Evolutionary conservation across 2,113 vertebrate genomes (phyloP), one percentile per base, ranked within the genome.

Genomic region (Scomber japonicus): DNA sequence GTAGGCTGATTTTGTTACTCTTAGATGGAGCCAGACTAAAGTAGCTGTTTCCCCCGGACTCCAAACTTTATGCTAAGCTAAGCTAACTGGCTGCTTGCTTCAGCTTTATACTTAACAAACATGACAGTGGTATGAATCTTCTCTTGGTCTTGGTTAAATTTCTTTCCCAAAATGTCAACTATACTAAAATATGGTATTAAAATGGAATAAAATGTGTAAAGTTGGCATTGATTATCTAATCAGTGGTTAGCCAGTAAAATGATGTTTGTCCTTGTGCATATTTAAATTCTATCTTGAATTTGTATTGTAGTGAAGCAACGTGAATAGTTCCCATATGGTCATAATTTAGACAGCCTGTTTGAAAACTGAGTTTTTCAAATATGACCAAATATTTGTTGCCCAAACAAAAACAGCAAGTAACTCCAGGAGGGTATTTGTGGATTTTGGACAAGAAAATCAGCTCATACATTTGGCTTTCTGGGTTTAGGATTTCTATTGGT

Each of bases 341-440:
- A 11, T 68, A 35, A 62, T 50, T 55, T 30, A 56, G 27, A 67
- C 61, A 71, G 60, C 45, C 30, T 78, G 35, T 40, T 40, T 40
- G 35, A 51, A 51, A 17, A 51, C 17, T 14, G 49, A 51, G 35
- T 61, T 80, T 67, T 86, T 73, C 35, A 71, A 83, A 84, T 70
- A 71, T 85, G 88, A 90, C 88, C 84, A 90, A 88, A 84, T 81
- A 46, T 74, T 40, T 81, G n/a, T 44, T 14, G 49, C 73, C 40
- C 12, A 53, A 71, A 61, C 59, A 51, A 71, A 71, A 70, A 46
- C 62, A 91, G 63, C 59, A 21, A 9, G n/a, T 45, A 21, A 49
- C 19, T 24, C 19, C 59, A 72, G n/a, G 40, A 81, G 70, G 59
- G 46, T 56, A 62, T 40, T 70, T 77, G 71, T 82, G 40, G n/a